phyloP scores from a whole-genome alignment of 2,113 vertebrate genomes.

The Gallinago media region DNA sequence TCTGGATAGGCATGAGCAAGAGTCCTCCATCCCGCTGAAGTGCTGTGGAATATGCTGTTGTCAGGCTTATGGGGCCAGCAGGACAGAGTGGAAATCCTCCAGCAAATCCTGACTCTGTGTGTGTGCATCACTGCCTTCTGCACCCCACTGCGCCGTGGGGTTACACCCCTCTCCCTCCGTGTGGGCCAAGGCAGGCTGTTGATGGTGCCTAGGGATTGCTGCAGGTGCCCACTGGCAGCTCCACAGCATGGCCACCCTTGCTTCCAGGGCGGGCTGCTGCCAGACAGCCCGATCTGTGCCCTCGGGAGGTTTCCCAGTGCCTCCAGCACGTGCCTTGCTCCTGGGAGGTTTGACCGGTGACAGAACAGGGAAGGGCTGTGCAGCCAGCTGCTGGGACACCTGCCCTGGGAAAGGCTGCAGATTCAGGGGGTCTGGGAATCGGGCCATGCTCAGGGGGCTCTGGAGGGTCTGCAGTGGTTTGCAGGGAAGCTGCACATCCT shows the following conservation, averaged over 20 bases:
- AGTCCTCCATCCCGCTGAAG: rapidly evolving
- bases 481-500: neutral
- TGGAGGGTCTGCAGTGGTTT: neutral
- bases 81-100: rapidly evolving
- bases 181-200: neutral
- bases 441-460: neutral
- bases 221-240: neutral
- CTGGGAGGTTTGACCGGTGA: neutral
- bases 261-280: rapidly evolving
- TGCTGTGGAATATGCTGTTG: neutral
- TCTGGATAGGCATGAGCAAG: neutral
- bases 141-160: rapidly evolving
- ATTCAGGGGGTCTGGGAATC: neutral
- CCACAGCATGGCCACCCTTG: neutral
- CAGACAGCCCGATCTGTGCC: neutral
- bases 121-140: neutral
- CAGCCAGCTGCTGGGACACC: rapidly evolving
- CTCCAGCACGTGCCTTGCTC: neutral
- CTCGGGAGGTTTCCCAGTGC: neutral
- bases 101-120: rapidly evolving
- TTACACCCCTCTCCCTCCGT: neutral
- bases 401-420: neutral
- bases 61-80: rapidly evolving
- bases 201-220: neutral
- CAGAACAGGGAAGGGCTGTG: neutral